Percentiles rank a stretch among this genome's conserved stretches.
Evolutionary conservation across 2,113 vertebrate genomes (phyloP).

Genomic region (Verasper variegatus): DNA sequence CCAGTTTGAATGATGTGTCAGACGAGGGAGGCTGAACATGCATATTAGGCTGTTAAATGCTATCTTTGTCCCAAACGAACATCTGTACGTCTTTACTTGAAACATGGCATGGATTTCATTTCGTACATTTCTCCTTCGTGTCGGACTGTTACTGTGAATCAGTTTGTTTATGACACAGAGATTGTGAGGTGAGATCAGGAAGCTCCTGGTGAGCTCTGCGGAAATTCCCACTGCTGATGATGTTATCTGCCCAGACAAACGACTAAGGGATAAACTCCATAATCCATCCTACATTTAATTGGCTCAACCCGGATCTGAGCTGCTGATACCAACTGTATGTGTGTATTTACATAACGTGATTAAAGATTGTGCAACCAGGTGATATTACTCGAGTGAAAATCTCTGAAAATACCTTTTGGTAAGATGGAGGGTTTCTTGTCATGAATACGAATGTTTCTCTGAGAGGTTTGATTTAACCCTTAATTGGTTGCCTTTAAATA

Average conservation of each 20-base stretch:
- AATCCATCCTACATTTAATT: slow-evolving; percentile 62
- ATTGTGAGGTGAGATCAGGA: slow-evolving; percentile 38
- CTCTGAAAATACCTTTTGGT: slow-evolving; percentile 12
- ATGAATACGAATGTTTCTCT: too few relatives aligned
- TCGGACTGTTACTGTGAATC: slow-evolving; percentile 32
- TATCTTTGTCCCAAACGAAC: background rate
- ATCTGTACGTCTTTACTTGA: background rate
- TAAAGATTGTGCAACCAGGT: slow-evolving; percentile 5
- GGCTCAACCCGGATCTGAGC: slow-evolving; percentile 38
- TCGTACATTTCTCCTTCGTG: background rate
- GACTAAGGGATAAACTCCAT: slow-evolving; percentile 43
- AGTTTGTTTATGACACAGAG: slow-evolving; percentile 38
- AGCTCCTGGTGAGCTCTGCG: slow-evolving; percentile 17
- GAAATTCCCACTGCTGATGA: slow-evolving; percentile 38
- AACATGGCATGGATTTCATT: background rate
- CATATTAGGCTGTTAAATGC: background rate
- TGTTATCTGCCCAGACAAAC: slow-evolving; percentile 58
- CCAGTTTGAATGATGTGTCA: slow-evolving; percentile 4
- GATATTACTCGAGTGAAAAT: background rate
- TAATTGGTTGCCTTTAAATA: too few relatives aligned
- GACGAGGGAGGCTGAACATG: background rate
- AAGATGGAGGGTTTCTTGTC: background rate
- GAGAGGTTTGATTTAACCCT: too few relatives aligned
- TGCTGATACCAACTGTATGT: slow-evolving; percentile 35
- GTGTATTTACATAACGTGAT: slow-evolving; percentile 24